Percentiles rank a stretch among this genome's conserved stretches.
Evolutionary conservation across 2,797 vertebrate species (phyloP).

Genomic region (Nyctalus aviator): DNA sequence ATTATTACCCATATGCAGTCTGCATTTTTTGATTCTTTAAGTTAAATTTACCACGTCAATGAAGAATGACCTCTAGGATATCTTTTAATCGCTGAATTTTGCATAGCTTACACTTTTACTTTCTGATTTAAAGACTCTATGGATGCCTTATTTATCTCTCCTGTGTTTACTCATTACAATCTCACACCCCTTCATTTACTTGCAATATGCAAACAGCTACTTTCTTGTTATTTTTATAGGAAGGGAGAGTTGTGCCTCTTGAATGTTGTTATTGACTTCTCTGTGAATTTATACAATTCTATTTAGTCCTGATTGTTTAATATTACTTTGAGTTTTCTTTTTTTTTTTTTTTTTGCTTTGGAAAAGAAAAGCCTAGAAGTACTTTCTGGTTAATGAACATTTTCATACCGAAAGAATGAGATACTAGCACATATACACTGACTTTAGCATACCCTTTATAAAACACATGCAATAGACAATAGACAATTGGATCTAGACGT

Average conservation of each 20-base stretch:
- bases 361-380: not conserved
- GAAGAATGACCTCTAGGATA: slow-evolving; percentile 62
- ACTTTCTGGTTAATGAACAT: not conserved
- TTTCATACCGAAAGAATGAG: slow-evolving; percentile 6
- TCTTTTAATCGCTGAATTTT: slow-evolving; percentile 60
- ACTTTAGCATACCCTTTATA: not conserved
- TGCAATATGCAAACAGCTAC: slow-evolving; percentile 1
- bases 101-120: not conserved
- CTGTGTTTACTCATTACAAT: not conserved
- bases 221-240: slow-evolving; percentile 3
- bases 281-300: not conserved
- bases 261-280: not conserved
- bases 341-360: slow-evolving; percentile 41
- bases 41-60: slow-evolving; percentile 68
- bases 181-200: not conserved
- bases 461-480: not conserved
- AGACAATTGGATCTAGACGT: not conserved
- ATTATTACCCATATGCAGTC: slow-evolving; percentile 61
- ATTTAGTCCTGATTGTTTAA: not conserved
- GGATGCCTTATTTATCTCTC: not conserved
- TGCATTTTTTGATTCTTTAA: slow-evolving; percentile 63
- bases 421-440: not conserved
- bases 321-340: not conserved
- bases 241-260: not conserved
- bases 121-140: slow-evolving; percentile 8